Evolutionary conservation across 1,140 invertebrate species (phyloP).

Genomic region (Apis dorsata): DNA sequence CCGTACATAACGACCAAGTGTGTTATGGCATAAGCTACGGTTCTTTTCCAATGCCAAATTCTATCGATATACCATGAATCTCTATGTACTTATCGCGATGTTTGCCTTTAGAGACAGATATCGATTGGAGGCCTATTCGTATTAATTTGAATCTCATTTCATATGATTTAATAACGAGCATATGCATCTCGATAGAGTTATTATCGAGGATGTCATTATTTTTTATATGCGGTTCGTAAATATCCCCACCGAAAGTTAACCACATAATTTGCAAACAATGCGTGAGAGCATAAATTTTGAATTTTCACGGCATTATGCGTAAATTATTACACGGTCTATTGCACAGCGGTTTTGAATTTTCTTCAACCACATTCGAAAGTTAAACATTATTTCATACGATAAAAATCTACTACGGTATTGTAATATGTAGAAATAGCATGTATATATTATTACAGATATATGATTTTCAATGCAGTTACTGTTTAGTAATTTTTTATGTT

Average conservation of each 20-base stretch:
- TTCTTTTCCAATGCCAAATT: constrained; percentile 27
- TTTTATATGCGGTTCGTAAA: background rate
- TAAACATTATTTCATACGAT: constrained; percentile 19
- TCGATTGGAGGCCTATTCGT: background rate
- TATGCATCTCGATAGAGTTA: background rate
- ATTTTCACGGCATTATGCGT: background rate
- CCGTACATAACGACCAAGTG: constrained; percentile 31
- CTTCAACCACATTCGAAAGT: background rate
- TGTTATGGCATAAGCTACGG: background rate
- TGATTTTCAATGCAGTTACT: too few relatives aligned
- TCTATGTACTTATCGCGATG: background rate
- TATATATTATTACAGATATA: background rate
- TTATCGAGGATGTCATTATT: background rate
- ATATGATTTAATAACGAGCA: background rate
- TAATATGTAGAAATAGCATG: background rate
- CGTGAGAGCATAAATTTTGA: constrained; percentile 14
- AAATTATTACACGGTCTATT: background rate
- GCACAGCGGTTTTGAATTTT: background rate
- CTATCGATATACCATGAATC: constrained; percentile 5
- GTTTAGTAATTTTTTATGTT: background rate
- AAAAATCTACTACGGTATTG: background rate
- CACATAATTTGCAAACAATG: constrained; percentile 13
- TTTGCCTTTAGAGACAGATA: constrained; percentile 18
- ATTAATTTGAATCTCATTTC: background rate
- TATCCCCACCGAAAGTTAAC: background rate